Base-by-base conservation (phyloP, 2,888 invertebrate species). In the Erynnis tages region DNA sequence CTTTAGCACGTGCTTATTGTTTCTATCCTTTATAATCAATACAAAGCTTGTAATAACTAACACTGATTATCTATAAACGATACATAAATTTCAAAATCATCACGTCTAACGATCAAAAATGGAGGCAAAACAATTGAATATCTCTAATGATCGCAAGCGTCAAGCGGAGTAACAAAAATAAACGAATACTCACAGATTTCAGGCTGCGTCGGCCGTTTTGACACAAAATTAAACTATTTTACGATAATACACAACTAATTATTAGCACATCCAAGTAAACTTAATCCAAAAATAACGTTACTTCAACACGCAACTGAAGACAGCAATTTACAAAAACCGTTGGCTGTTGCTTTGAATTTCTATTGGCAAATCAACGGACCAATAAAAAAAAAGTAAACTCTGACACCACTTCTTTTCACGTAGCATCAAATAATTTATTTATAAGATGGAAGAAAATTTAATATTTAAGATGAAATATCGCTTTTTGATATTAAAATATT, bases 41-140 rank as follows among this genome's bases (percentile, higher is more conserved):
- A n/a, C n/a, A 25, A 19, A 0, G 14, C 4, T 4, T 17, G 17
- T 35, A n/a, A 13, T 14, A 16, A n/a, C 0, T 0, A 25, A 25
- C 14, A 37, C 7, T 19, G 16, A 29, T 16, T 14, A 8, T 29
- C 4, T 2, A 41, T 17, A 17, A 17, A 25, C 7, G 1, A 17
- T 17, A 34, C 16, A 13, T 19, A 19, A 61, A 61, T 71, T 79
- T 76, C 55, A 75, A 82, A 78, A 72, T 66, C 53, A 55, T 69
- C 62, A 73, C 60, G 56, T 69, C 57, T 72, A 87, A 86, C 82
- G 83, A 80, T 73, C 62, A 73, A 79, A 82, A 86, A 88, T 87
- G 87, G 87, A 82, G 83, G 82, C 82, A 85, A 86, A 86, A 88
- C 86, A 88, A 89, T 75, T 81, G 85, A 89, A 80, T 69, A 73